Evolutionary conservation across 2,113 vertebrate genomes (phyloP).

Genomic region (Phyllostomus hastatus): DNA sequence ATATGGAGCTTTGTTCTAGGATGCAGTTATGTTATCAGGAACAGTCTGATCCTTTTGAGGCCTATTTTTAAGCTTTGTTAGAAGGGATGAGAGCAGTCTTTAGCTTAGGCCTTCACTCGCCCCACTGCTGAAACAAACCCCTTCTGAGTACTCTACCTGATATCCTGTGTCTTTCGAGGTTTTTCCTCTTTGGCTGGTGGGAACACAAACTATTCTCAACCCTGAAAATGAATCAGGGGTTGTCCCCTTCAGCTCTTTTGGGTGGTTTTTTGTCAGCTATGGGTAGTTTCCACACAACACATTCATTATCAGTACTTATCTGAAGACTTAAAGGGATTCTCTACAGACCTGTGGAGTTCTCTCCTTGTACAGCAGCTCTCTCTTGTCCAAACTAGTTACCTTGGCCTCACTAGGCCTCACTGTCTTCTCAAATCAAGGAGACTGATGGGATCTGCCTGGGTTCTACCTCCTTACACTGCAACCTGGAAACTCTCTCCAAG

Average conservation of each 20-base stretch:
- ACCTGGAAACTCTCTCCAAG: neutral
- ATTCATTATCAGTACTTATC: neutral
- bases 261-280: neutral
- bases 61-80: neutral
- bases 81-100: neutral
- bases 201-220: neutral
- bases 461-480: neutral
- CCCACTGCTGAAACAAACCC: neutral
- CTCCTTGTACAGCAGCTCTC: neutral
- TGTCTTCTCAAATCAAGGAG: neutral
- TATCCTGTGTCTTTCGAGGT: neutral
- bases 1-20: neutral
- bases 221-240: neutral
- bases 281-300: neutral
- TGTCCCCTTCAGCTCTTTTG: neutral
- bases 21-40: neutral
- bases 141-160: neutral
- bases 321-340: neutral
- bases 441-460: neutral
- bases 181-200: neutral
- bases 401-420: neutral
- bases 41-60: neutral
- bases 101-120: neutral
- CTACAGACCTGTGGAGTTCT: neutral
- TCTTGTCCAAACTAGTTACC: neutral